Evolutionary conservation across 2,797 vertebrate species (phyloP).

Genomic region (Coluber constrictor): DNA sequence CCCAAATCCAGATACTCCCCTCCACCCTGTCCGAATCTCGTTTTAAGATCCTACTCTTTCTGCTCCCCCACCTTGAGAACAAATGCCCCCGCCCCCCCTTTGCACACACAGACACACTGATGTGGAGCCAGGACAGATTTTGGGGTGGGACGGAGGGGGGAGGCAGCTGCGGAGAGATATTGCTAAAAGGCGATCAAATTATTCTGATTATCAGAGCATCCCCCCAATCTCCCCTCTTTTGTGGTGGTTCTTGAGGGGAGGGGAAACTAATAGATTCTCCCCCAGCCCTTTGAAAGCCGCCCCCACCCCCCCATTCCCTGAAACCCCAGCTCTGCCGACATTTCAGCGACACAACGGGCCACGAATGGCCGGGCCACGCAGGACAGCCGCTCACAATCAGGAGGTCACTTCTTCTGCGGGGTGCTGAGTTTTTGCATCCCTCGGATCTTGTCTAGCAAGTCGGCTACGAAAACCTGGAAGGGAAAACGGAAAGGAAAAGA

Average conservation of each 20-base stretch:
- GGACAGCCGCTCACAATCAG: not conserved
- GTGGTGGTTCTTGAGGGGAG: conserved; percentile 19
- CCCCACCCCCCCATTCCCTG: not conserved
- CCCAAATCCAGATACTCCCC: not conserved
- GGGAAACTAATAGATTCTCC: conserved; percentile 37
- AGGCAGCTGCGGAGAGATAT: conserved; percentile 3
- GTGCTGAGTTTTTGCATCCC: conserved; percentile 95
- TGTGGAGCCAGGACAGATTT: conserved; percentile 29
- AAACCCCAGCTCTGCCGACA: not conserved
- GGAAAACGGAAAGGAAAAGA: not conserved
- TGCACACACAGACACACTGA: not conserved
- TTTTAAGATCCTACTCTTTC: not conserved
- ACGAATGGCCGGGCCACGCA: not conserved
- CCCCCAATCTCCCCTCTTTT: conserved; percentile 41
- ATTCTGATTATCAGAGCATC: conserved; percentile 41
- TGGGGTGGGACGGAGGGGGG: not conserved
- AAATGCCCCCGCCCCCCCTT: not conserved
- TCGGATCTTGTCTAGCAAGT: conserved; percentile 87
- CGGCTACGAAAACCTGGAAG: conserved; percentile 81
- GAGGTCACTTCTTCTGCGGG: conserved; percentile 87
- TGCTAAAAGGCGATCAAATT: conserved; percentile 27
- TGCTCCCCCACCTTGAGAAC: not conserved
- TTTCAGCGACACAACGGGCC: not conserved
- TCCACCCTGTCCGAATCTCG: not conserved
- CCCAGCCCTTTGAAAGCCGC: not conserved